Evolutionary conservation across 2,113 vertebrate species (phyloP).

Genomic region (Physeter macrocephalus): DNA sequence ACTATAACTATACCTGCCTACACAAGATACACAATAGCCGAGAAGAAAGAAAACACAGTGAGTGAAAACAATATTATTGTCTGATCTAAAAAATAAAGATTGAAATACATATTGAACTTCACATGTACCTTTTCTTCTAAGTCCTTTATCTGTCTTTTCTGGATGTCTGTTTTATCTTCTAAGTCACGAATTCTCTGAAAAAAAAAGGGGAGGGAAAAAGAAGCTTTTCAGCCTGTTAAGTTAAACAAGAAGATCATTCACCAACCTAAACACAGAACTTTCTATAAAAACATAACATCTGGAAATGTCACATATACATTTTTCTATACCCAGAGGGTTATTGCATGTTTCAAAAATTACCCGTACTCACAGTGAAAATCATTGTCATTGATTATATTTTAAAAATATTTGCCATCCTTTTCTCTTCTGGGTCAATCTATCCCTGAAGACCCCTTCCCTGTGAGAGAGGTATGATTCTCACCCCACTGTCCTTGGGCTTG

Average conservation of each 20-base stretch:
- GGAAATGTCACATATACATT: background rate
- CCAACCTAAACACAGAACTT: constrained; percentile 46
- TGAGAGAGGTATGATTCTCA: background rate
- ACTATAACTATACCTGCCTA: background rate
- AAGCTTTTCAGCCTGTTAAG: background rate
- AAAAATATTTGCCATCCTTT: background rate
- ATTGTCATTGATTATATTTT: background rate
- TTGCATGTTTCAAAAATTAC: background rate
- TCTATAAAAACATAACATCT: background rate
- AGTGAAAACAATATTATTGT: background rate
- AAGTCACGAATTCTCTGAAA: constrained; percentile 96
- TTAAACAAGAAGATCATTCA: background rate
- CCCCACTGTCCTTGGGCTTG: background rate
- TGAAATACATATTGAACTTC: background rate
- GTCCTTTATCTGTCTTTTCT: constrained; percentile 99
- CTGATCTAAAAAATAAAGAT: constrained; percentile 9
- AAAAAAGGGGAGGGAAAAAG: background rate
- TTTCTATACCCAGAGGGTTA: background rate
- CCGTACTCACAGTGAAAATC: background rate
- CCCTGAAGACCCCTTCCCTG: background rate
- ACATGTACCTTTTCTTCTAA: constrained; percentile 94
- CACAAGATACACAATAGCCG: background rate
- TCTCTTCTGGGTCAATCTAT: background rate
- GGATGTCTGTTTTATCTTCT: constrained; percentile 98
- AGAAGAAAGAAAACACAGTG: background rate